phyloP scores from a whole-genome alignment of 2,113 vertebrate species.

The Amblyopsis rosae region DNA sequence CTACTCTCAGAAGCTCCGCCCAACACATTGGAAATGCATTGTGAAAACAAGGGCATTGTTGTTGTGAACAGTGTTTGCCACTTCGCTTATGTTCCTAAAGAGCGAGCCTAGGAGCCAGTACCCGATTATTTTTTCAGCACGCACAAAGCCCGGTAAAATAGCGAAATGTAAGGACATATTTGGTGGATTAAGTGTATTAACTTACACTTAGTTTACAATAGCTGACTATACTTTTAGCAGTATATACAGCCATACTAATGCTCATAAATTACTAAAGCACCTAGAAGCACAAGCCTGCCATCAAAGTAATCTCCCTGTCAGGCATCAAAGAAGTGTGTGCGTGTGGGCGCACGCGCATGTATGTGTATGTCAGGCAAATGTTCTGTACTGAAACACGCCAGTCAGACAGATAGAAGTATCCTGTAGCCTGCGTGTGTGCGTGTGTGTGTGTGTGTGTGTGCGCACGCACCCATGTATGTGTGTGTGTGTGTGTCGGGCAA shows the following conservation, averaged over 20 bases:
- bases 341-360: neutral
- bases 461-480: constrained; percentile 2
- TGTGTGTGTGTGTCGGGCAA: neutral
- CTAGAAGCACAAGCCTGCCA: constrained; percentile 24
- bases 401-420: constrained; percentile 52
- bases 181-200: too few species aligned
- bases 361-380: constrained; percentile 46
- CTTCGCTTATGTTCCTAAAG: too few species aligned
- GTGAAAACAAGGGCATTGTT: too few species aligned
- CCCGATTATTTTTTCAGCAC: too few species aligned
- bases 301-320: constrained; percentile 40
- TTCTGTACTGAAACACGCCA: constrained; percentile 35
- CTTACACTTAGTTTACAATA: too few species aligned
- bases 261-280: constrained; percentile 29
- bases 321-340: constrained; percentile 35
- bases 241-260: constrained; percentile 13
- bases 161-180: too few species aligned
- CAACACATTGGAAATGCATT: too few species aligned
- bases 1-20: neutral
- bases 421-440: constrained; percentile 44
- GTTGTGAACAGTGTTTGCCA: too few species aligned
- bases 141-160: too few species aligned
- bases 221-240: too few species aligned
- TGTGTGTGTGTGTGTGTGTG: constrained; percentile 3
- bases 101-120: too few species aligned